Base-by-base conservation (phyloP, 2,113 vertebrate species). In the Hucho hucho region DNA sequence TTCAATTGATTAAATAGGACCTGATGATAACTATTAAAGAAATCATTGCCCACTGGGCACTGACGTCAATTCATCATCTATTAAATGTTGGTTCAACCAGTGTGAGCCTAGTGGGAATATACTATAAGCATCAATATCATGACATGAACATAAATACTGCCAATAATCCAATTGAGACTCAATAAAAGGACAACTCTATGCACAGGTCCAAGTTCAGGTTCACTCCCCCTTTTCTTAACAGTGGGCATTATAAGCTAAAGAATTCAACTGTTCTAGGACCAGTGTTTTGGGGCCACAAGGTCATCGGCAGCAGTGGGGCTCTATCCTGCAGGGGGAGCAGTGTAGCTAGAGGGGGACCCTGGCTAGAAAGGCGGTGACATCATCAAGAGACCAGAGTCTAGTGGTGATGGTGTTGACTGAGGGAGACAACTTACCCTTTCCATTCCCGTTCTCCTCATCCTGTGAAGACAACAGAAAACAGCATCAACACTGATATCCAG, bases 361-460 rank as follows among this genome's bases (percentile, higher is more conserved):
- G 24, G 22, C 14, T 18, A 66, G 74, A 69, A 75, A 18, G 26
- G 32, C 77, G 69, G 73, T 88, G 75, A 84, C 79, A 78, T 85
- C 79, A 84, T 63, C 26, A 4, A 14, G 64, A 22, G n/a, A 25
- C 64, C 56, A 37, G 43, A 13, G 53, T 53, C 58, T 29, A 29
- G n/a, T 73, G 56, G 20, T 26, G 64, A 25, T 24, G 22, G 32
- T 59, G 28, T 13, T 59, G 29, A 22, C 9, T 53, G 64, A 78
- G 72, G 67, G 76, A 53, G 24, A 20, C 20, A 6, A 24, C 91
- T 89, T 74, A 95, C 94, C 93, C 85, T 94, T 93, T 84, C 92
- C 92, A 68, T 96, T 96, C 75, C 95, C 95, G n/a, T 98, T 94
- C 89, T 97, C 97, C 88, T 97, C 96, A 86, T 97, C 97, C 97